phyloP scores from a whole-genome alignment of 2,797 vertebrate species.

The Diplodus puntazzo region DNA sequence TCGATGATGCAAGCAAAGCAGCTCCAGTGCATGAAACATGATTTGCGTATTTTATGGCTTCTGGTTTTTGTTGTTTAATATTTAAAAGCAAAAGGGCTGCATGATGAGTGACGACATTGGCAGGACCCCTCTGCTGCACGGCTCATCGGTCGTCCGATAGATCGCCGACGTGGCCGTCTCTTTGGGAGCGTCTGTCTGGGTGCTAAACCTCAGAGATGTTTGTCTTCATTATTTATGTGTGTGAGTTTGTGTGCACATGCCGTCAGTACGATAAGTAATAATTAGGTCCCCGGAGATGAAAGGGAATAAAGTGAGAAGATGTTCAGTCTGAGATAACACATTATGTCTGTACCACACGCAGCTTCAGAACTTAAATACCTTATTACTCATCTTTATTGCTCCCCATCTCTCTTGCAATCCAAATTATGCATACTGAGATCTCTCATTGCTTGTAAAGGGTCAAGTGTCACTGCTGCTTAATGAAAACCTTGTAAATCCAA shows the following conservation, averaged over 20 bases:
- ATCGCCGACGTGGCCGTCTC: constrained; percentile 39
- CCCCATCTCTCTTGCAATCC: constrained; percentile 24
- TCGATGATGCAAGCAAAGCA: constrained; percentile 39
- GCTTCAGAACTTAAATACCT: constrained; percentile 37
- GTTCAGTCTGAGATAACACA: constrained; percentile 44
- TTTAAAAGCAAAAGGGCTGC: not conserved
- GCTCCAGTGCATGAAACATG: not conserved
- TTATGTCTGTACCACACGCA: constrained; percentile 28
- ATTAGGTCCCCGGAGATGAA: constrained; percentile 69
- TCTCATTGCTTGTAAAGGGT: not conserved
- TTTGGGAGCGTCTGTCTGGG: constrained; percentile 63
- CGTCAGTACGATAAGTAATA: constrained; percentile 57
- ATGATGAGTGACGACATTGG: not conserved
- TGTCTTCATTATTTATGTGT: constrained; percentile 52
- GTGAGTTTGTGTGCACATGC: constrained; percentile 16
- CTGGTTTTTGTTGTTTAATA: not conserved
- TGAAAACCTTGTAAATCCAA: constrained; percentile 2
- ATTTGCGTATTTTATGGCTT: not conserved
- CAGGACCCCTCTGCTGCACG: not conserved
- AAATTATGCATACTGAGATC: constrained; percentile 16
- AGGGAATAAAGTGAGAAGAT: constrained; percentile 56
- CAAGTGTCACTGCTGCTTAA: constrained; percentile 10
- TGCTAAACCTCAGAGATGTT: constrained; percentile 64
- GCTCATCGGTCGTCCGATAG: constrained; percentile 11
- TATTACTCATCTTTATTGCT: constrained; percentile 35